Conservation (phyloP, 2,113 vertebrate species). For the Corythornis cristatus region DNA sequence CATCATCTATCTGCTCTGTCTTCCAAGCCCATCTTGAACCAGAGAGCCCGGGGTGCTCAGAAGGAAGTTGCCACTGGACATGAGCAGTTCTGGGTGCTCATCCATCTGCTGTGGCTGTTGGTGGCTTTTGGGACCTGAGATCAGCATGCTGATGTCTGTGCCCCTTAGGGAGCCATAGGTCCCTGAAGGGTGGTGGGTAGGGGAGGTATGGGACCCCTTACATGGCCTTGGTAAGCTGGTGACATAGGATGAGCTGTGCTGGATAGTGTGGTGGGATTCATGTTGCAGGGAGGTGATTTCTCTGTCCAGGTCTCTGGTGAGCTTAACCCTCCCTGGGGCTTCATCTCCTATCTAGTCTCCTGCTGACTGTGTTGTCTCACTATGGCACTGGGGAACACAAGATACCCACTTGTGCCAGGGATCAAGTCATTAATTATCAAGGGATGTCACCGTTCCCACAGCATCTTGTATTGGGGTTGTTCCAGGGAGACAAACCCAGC, state of each 20-base stretch:
- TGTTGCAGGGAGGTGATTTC: neutral
- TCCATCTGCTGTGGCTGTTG: neutral
- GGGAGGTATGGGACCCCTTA: neutral
- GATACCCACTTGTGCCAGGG: neutral
- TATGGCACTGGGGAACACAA: neutral
- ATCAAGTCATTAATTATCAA: neutral
- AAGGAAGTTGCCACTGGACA: rapidly evolving
- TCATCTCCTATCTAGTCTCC: neutral
- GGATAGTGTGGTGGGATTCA: rapidly evolving
- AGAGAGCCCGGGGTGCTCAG: neutral
- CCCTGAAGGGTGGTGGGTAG: neutral
- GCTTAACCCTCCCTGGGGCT: neutral
- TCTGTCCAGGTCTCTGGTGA: neutral
- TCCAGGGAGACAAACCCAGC: neutral
- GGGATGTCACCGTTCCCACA: neutral
- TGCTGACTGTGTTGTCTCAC: neutral
- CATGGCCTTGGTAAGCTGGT: neutral
- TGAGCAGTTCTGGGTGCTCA: neutral
- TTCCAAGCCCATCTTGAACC: neutral
- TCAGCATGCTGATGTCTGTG: neutral
- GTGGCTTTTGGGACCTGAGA: neutral
- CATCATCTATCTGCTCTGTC: neutral
- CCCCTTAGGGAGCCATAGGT: neutral
- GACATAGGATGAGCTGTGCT: neutral
- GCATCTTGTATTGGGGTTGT: rapidly evolving